These are phyloP conservation scores for Enteromius fasciolatus DNA, from an alignment of 2,797 vertebrate species.

Conservation along the genomic window DNA sequence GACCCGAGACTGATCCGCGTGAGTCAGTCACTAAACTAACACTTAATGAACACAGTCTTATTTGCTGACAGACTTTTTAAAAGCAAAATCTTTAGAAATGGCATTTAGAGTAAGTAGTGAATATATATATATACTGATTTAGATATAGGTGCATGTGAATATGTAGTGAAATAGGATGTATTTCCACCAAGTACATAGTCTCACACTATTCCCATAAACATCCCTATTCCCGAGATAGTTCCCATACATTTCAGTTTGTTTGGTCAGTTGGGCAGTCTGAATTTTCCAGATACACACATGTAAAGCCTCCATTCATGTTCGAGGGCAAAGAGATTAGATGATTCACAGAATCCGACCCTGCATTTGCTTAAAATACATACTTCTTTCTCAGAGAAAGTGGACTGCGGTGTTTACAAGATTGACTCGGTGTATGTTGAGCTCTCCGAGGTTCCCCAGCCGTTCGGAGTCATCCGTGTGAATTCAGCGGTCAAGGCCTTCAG, in stretches of 20 bases:
- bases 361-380: neutral
- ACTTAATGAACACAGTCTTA: neutral
- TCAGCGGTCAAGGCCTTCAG: slow-evolving; percentile 82
- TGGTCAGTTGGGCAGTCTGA: neutral
- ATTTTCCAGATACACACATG: neutral
- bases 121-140: neutral
- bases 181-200: neutral
- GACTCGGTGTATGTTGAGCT: slow-evolving; percentile 74
- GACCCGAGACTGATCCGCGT: slow-evolving; percentile 72
- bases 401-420: slow-evolving; percentile 65
- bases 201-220: slow-evolving; percentile 20
- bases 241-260: slow-evolving; percentile 9
- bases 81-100: neutral
- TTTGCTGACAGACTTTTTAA: neutral
- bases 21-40: slow-evolving; percentile 37
- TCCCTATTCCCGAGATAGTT: slow-evolving; percentile 15
- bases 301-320: slow-evolving; percentile 32
- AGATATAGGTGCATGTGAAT: neutral
- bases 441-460: slow-evolving; percentile 50
- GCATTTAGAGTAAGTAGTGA: neutral
- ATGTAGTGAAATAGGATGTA: neutral
- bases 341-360: slow-evolving; percentile 26
- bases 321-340: slow-evolving; percentile 39
- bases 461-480: slow-evolving; percentile 61
- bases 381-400: slow-evolving; percentile 68